A percentile compares a stretch with the other conserved stretches of the same genome.
phyloP scores from a whole-genome alignment of 2,888 invertebrate species.

The Pocota personata region DNA sequence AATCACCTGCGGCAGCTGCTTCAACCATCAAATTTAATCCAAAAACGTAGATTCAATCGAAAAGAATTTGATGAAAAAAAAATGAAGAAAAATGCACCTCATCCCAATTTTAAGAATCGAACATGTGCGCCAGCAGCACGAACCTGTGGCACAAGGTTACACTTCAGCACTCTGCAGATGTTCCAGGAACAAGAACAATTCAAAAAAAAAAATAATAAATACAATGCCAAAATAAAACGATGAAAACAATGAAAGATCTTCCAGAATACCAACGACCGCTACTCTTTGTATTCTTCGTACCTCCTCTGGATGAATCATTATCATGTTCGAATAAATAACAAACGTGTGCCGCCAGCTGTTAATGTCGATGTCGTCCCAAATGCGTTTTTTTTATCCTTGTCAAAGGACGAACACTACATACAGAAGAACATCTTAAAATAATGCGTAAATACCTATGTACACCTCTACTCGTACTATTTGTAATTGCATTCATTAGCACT shows the following conservation, averaged over 20 bases:
- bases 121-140: slow-evolving; percentile 65
- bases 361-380: slow-evolving; percentile 30
- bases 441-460: slow-evolving; percentile 20
- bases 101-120: slow-evolving; percentile 20
- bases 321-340: slow-evolving; percentile 1
- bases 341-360: slow-evolving; percentile 61
- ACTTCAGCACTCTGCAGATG: slow-evolving; percentile 56
- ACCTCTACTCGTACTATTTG: neutral
- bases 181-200: slow-evolving; percentile 44
- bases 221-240: neutral
- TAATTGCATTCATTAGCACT: neutral
- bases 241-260: slow-evolving; percentile 34
- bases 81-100: slow-evolving; percentile 29
- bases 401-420: slow-evolving; percentile 19
- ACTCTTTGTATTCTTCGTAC: slow-evolving; percentile 9
- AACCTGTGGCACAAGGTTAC: slow-evolving; percentile 67
- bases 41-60: slow-evolving; percentile 36
- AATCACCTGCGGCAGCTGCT: slow-evolving; percentile 65
- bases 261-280: neutral
- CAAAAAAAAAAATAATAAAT: slow-evolving; percentile 12
- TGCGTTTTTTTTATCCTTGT: slow-evolving; percentile 38
- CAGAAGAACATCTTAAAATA: neutral
- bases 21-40: slow-evolving; percentile 42
- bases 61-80: slow-evolving; percentile 46
- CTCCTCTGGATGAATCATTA: slow-evolving; percentile 36